phyloP scores from a whole-genome alignment of 2,888 invertebrate genomes.

The Phaedon cochleariae region DNA sequence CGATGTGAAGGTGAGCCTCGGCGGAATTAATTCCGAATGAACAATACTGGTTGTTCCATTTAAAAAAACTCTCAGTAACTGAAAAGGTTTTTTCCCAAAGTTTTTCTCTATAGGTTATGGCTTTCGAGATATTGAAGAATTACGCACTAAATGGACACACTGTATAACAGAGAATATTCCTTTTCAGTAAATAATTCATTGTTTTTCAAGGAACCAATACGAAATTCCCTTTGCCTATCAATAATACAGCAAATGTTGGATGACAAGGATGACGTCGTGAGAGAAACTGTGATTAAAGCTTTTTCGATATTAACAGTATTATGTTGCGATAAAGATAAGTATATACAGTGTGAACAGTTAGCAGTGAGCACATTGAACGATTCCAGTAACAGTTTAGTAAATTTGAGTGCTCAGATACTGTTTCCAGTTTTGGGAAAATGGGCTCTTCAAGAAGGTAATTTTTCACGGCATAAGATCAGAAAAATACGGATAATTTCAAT shows the following conservation, averaged over 20 bases:
- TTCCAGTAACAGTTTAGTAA: constrained; percentile 65
- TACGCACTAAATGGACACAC: no score
- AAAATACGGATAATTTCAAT: no score
- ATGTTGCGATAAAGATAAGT: constrained; percentile 73
- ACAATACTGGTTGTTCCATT: no score
- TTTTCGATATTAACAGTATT: constrained; percentile 70
- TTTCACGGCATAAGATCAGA: no score
- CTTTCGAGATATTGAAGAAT: no score
- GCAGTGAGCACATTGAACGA: constrained; percentile 69
- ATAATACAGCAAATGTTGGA: constrained; percentile 79
- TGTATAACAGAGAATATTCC: no score
- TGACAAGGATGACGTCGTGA: constrained; percentile 70
- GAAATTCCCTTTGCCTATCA: constrained; percentile 74
- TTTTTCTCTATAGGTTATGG: no score
- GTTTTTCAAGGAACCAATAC: constrained; percentile 68
- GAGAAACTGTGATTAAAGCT: constrained; percentile 70
- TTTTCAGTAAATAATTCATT: no score
- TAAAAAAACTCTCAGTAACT: no score
- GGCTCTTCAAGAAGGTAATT: constrained; percentile 64
- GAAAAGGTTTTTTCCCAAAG: no score
- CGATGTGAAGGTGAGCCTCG: no score
- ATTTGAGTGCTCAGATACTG: constrained; percentile 65
- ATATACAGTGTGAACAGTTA: constrained; percentile 68
- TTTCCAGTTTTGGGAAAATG: constrained; percentile 72
- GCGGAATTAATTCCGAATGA: no score